Percentiles rank a stretch among this genome's conserved stretches.
Evolutionary conservation across 37 sponge, comb jelly and placozoan species (phyloP).

Genomic region (Amphimedon queenslandica): DNA sequence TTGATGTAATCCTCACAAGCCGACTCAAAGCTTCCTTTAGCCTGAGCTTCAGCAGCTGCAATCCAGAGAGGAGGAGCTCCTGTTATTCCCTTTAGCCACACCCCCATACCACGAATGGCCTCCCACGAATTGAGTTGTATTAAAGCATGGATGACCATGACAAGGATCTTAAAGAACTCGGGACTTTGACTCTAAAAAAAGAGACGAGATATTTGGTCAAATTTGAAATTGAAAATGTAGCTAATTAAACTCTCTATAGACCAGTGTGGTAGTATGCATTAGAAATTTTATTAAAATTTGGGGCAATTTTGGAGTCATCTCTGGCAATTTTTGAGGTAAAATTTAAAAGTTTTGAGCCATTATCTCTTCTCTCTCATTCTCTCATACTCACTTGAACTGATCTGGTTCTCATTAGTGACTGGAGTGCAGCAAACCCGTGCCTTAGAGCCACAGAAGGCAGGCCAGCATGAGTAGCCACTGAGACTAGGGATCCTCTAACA

Average conservation of each 20-base stretch:
- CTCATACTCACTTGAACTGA: neutral
- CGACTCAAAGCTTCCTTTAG: constrained; percentile 73
- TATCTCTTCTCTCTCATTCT: too few species aligned
- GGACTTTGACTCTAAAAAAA: constrained; percentile 21
- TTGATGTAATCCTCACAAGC: constrained; percentile 76
- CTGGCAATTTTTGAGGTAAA: neutral
- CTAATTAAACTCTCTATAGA: too few species aligned
- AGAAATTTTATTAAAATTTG: too few species aligned
- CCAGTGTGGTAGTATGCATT: too few species aligned
- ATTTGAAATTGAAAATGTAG: too few species aligned
- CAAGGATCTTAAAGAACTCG: constrained; percentile 76
- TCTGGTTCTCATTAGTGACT: constrained; percentile 10
- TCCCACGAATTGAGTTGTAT: constrained; percentile 66
- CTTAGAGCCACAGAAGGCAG: constrained; percentile 75
- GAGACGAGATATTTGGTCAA: neutral
- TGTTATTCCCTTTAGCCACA: constrained; percentile 36
- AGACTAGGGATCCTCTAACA: constrained; percentile 71
- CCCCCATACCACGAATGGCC: constrained; percentile 62
- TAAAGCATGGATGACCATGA: constrained; percentile 67
- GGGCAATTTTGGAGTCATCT: neutral
- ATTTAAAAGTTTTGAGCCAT: too few species aligned
- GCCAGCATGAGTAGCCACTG: constrained; percentile 82
- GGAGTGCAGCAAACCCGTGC: constrained; percentile 76
- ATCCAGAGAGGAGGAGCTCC: constrained; percentile 49
- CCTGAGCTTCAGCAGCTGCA: constrained; percentile 66